A percentile compares a stretch with the other conserved stretches of the same genome.
Conservation (phyloP, 2,888 invertebrate genomes). For the Plagodis pulveraria region DNA sequence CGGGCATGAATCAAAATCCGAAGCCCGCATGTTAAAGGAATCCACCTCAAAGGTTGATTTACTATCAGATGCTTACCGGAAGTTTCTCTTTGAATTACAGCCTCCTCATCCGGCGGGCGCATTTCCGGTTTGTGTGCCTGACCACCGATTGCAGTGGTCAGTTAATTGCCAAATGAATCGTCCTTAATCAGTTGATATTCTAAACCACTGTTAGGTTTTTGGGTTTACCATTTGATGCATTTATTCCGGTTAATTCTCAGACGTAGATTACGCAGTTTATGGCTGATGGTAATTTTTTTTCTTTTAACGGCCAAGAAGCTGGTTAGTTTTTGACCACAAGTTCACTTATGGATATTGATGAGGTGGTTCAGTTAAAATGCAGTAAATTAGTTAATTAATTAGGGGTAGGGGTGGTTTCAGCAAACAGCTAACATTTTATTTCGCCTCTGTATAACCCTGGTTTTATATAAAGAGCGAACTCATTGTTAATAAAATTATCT, state of each 20-base stretch:
- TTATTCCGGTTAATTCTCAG: constrained; percentile 22
- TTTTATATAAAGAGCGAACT: too few species aligned
- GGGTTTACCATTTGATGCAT: constrained; percentile 29
- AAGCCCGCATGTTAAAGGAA: constrained; percentile 22
- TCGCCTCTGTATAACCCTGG: too few species aligned
- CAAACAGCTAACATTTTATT: too few species aligned
- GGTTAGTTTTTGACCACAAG: too few species aligned
- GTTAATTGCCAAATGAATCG: constrained; percentile 77
- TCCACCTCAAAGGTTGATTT: constrained; percentile 34
- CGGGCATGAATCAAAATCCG: too few species aligned
- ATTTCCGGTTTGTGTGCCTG: constrained; percentile 66
- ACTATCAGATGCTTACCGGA: constrained; percentile 71
- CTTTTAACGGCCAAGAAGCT: too few species aligned
- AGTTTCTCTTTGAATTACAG: constrained; percentile 76
- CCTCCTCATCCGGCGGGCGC: constrained; percentile 74
- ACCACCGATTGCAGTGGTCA: constrained; percentile 57
- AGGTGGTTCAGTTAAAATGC: too few species aligned
- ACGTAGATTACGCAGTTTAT: background rate
- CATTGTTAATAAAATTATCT: too few species aligned
- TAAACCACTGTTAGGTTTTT: constrained; percentile 32
- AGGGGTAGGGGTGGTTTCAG: too few species aligned
- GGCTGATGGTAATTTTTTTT: too few species aligned
- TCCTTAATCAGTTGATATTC: constrained; percentile 62
- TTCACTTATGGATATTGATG: too few species aligned
- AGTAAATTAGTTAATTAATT: too few species aligned